Evolutionary conservation across 1,140 invertebrate species (phyloP), one percentile per base, ranked within the genome.

Genomic region (Solen grandis): DNA sequence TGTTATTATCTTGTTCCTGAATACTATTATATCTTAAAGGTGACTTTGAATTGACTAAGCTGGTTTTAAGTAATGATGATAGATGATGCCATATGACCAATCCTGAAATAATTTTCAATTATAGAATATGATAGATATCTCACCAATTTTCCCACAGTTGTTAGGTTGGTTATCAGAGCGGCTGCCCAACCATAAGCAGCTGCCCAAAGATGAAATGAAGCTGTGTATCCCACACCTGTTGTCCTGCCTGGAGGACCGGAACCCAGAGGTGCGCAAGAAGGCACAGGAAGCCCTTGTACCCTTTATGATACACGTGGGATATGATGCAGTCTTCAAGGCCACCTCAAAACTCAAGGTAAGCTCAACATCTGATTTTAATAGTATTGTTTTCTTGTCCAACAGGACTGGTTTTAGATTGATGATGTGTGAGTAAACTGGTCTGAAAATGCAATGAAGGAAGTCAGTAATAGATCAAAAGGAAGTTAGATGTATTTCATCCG

Each of bases 261-360:
- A 96, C 91, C 95, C 95, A 0, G 97, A 98, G 87, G 97, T 99
- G 0, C 93, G 97, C 19, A 98, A 97, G 90, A 96, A 96, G 88
- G 96, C 97, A 19, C 95, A 96, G 77, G 97, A 99, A 88, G 96
- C 96, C 59, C 94, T 98, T 27, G 90, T 98, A 31, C 97, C 97
- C 8, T 95, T 98, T 82, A 99, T 99, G 97, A 95, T 98, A 75
- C 97, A 98, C 92, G 92, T 97, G 0, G 96, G 97, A 5, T 98
- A 96, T 86, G 96, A 97, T 54, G 83, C 93, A 0, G 96, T 98
- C 95, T 91, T 94, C 4, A 91, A 89, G 66, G 89, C 90, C 36
- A 81, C 86, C 22, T 80, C 82, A 29, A 90, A 91, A 72, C 60
- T 88, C 25, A 98, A 98, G 94, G 95, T 96, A 91, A 29, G 63